Evolutionary conservation across 2,797 vertebrate species (phyloP).

Genomic region (Coregonus ussuriensis): DNA sequence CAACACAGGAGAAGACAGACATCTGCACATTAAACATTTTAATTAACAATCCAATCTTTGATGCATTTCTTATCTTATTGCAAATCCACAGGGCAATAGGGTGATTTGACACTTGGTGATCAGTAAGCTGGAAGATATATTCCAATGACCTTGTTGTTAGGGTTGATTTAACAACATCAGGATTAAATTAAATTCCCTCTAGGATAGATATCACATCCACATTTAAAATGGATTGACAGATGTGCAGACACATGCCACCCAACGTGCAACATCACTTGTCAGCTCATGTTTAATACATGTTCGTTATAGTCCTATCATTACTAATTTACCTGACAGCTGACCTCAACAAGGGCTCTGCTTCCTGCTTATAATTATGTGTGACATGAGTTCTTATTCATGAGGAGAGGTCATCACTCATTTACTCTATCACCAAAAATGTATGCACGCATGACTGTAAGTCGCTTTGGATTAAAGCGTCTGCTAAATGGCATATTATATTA

Average conservation of each 20-base stretch:
- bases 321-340: constrained; percentile 61
- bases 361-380: neutral
- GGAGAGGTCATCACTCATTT: neutral
- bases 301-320: constrained; percentile 60
- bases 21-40: neutral
- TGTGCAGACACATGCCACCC: constrained; percentile 33
- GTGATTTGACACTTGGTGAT: neutral
- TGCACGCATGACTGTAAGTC: too few species aligned
- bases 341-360: neutral
- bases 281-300: constrained; percentile 66
- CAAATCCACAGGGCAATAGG: neutral
- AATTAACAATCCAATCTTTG: neutral
- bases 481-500: too few species aligned
- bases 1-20: neutral
- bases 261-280: constrained; percentile 15
- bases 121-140: neutral
- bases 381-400: neutral
- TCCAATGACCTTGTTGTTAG: neutral
- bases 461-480: too few species aligned
- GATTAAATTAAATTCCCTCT: constrained; percentile 21
- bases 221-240: constrained; percentile 17
- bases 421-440: too few species aligned
- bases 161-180: neutral
- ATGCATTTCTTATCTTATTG: neutral
- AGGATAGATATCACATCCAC: constrained; percentile 27